These are phyloP conservation scores for Allophyes oxyacanthae DNA, from an alignment of 2,888 invertebrate species.

Conservation along the genomic window DNA sequence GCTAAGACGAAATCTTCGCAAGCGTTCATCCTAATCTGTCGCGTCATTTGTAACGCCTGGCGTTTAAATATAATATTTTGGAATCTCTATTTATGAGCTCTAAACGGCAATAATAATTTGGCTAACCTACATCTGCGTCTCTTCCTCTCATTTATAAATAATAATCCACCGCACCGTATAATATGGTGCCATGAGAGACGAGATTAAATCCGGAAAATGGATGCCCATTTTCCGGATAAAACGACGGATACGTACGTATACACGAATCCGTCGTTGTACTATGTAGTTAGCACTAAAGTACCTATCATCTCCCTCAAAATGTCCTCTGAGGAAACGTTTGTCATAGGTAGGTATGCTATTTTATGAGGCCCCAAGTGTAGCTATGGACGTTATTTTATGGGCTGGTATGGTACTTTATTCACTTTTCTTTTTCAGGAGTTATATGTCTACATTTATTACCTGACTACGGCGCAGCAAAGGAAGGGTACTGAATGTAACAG, in stretches of 20 bases:
- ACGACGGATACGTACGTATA: too few species aligned
- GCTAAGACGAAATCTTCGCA: slow-evolving; percentile 3
- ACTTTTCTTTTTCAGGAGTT: too few species aligned
- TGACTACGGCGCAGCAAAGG: too few species aligned
- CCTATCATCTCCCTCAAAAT: slow-evolving; percentile 7
- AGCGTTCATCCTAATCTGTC: slow-evolving; percentile 1
- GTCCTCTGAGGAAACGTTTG: slow-evolving; percentile 1
- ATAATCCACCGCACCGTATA: slow-evolving; percentile 6
- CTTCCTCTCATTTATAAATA: slow-evolving; percentile 11
- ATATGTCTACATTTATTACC: too few species aligned
- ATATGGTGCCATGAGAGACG: slow-evolving; percentile 16
- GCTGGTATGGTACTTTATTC: background rate
- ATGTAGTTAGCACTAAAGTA: background rate
- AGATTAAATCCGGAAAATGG: slow-evolving; percentile 25
- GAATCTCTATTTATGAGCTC: slow-evolving; percentile 8
- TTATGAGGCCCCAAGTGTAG: background rate
- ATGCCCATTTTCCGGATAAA: too few species aligned
- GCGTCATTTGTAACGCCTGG: slow-evolving; percentile 9
- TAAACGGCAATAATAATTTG: slow-evolving; percentile 1
- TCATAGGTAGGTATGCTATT: slow-evolving; percentile 7
- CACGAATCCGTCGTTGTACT: slow-evolving; percentile 3
- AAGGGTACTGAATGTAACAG: too few species aligned
- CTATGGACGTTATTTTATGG: background rate
- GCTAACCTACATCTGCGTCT: background rate
- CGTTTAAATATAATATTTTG: slow-evolving; percentile 1